Base-by-base conservation (phyloP, 2,888 invertebrate species). In the Epistrophe grossulariae region DNA sequence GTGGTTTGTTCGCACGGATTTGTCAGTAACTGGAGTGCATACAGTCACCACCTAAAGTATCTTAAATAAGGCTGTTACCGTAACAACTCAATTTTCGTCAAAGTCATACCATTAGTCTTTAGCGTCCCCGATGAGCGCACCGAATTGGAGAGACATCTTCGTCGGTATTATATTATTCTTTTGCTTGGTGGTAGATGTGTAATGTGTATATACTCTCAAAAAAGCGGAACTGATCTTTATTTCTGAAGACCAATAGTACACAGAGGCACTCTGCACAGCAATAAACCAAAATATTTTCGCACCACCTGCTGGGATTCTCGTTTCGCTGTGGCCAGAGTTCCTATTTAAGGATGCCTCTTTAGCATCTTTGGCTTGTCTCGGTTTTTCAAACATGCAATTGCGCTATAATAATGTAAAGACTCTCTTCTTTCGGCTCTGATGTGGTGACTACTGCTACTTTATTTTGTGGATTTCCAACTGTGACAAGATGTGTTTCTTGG, bases 381-480 rank as follows among this genome's bases (percentile, higher is more conserved):
- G 80, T 78, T 70, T 76, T 52, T 24, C 60, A 80, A 76, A 35
- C 70, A 70, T 55, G 52, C 43, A 38, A 68, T 70, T 35, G 31
- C 17, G 55, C 28, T 35, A 52, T 35, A 52, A 52, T 35, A 52
- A 38, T 38, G 57, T 43, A 57, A 50, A 50, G 55, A 13, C 19
- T 59, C 19, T 59, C 40, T 70, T 38, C 40, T 73, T 73, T 79
- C 15, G 70, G 70, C 19, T 68, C 68, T 85, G 31, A 1, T 35
- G 85, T 85, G 85, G 85, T 85, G 81, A 85, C 78, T 82, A 82
- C 81, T 38, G 84, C 80, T 84, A 80, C 84, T 84, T 80, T 84
- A 80, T 84, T 70, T 70, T 84, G 85, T 64, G 85, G 85, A 85
- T 85, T 85, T 85, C 85, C 81, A 81, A 85, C 85, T 85, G 85